Conservation (phyloP, 1,140 invertebrate species). For the Homarus americanus region DNA sequence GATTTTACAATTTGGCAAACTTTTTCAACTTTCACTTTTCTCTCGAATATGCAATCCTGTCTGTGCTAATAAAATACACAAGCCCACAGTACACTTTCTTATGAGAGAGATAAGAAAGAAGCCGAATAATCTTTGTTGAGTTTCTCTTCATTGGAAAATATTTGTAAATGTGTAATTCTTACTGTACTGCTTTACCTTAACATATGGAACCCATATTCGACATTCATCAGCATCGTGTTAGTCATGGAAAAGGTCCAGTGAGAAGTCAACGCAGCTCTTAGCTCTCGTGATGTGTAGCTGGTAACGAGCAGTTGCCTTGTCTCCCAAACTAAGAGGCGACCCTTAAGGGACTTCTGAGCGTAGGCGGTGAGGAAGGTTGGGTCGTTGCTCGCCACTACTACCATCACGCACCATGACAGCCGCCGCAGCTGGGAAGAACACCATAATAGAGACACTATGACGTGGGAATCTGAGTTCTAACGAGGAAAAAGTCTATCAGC, state of each 20-base stretch:
- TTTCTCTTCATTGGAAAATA: no score
- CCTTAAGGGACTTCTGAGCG: neutral
- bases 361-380: neutral
- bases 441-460: neutral
- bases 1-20: no score
- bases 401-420: neutral
- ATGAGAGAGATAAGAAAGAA: no score
- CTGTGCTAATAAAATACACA: no score
- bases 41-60: no score
- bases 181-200: no score
- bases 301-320: neutral
- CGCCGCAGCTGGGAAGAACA: neutral
- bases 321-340: neutral
- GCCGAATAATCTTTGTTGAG: no score
- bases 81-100: no score
- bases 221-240: neutral
- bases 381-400: conserved; percentile 1
- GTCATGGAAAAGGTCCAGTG: neutral
- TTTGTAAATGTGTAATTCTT: no score
- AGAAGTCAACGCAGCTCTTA: no score
- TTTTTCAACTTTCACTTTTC: no score
- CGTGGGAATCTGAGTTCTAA: neutral
- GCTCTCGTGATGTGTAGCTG: neutral
- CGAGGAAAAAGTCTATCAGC: neutral
- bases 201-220: no score